Evolutionary conservation across 2,888 invertebrate species (phyloP), one percentile per base, ranked within the genome.

Genomic region (Augochlorella aurata): DNA sequence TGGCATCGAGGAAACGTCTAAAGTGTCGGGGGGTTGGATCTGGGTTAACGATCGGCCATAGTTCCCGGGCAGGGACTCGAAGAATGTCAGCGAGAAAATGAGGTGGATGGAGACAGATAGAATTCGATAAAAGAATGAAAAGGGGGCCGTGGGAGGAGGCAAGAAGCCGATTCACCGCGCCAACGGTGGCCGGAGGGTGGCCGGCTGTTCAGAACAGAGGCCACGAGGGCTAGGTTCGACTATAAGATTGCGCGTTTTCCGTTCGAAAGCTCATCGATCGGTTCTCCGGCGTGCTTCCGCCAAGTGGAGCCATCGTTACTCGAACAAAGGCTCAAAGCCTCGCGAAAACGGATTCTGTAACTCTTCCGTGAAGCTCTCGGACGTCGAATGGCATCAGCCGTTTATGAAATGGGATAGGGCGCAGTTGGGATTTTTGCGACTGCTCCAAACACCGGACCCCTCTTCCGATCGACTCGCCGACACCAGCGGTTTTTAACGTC

Each of bases 31-130:
- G 70, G 70, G 69, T 67, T 29, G 77, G 80, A 86, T 88, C 85
- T 88, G 76, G 87, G 88, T 87, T 87, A 87, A 87, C 83, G 86
- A 88, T 87, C 88, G 79, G 81, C 81, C 74, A 79, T 74, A 81
- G 68, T 69, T 72, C 73, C 63, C 65, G 65, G 69, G n/a, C 63
- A 68, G 70, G 77, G 74, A 52, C 65, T 58, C 66, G 73, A 79
- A 79, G 84, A 78, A 84, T 81, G 83, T 81, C 75, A 76, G 72
- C 66, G 69, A 49, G 76, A 77, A 65, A 79, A 85, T 38, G 81
- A 79, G 83, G 75, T 63, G 54, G 77, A 81, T 52, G 74, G 74
- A 71, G 61, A 77, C 75, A 79, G 79, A 84, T 77, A 79, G 80
- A 74, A 81, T 72, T 71, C 72, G 74, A 84, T 77, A 80, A 83